Evolutionary conservation across 2,797 vertebrate species (phyloP).

Genomic region (Rallus crepitans): DNA sequence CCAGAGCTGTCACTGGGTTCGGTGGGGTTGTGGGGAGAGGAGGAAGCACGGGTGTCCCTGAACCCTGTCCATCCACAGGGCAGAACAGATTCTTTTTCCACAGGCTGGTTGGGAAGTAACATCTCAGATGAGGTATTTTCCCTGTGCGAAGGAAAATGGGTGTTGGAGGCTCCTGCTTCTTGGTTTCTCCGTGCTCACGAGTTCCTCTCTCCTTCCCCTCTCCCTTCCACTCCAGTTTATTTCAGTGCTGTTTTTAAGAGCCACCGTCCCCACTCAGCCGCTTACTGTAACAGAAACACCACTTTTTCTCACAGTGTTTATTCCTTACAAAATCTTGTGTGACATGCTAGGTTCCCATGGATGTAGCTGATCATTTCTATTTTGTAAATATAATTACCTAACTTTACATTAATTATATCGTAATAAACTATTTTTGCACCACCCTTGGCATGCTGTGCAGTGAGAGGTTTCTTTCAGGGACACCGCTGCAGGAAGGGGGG

Average conservation of each 20-base stretch:
- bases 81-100: neutral
- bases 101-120: neutral
- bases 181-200: neutral
- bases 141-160: neutral
- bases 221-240: neutral
- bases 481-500: neutral
- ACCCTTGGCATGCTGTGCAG: slow-evolving; percentile 58
- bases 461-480: slow-evolving; percentile 13
- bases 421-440: slow-evolving; percentile 89
- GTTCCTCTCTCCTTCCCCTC: neutral
- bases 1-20: neutral
- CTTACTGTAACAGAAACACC: slow-evolving; percentile 55
- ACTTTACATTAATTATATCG: slow-evolving; percentile 80
- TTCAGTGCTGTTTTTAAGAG: slow-evolving; percentile 48
- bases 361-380: slow-evolving; percentile 79
- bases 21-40: accelerated
- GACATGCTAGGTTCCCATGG: slow-evolving; percentile 75
- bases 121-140: accelerated
- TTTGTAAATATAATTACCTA: slow-evolving; percentile 83
- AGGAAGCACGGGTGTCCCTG: accelerated
- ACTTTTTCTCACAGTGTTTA: slow-evolving; percentile 76
- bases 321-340: slow-evolving; percentile 67
- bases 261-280: neutral
- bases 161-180: neutral
- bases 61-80: neutral